Evolutionary conservation across 2,113 vertebrate genomes (phyloP), one percentile per base, ranked within the genome.

Genomic region (Cepphus grylle): DNA sequence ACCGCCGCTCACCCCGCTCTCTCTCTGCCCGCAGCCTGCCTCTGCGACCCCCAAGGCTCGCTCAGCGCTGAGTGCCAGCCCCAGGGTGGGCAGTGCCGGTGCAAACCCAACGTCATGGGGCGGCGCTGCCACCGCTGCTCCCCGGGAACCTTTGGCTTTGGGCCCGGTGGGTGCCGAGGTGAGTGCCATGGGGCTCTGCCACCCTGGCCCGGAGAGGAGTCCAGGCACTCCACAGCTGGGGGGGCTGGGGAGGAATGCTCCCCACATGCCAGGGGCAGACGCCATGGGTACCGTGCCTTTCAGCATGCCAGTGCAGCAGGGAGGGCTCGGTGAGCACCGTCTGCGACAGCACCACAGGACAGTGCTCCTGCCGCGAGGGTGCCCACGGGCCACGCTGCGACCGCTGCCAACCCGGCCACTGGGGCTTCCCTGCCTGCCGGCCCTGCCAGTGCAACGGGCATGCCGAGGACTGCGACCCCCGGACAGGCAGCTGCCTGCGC

Each of bases 401-500:
- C 73, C 98, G 97, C 45, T 99, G 99, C 93, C 99, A 99, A 94
- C 96, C 96, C 0, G 99, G 99, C n/a, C 98, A 99, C 97, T 99
- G 99, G 99, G 99, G 99, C 73, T 99, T 99, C 97, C 99, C 99
- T 1, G 92, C 86, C 91, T 99, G 99, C 97, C 98, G 94, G 56
- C 98, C 97, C 1, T 99, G 99, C 96, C 98, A 98, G 77, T 99
- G 99, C 93, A 99, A 99, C 0, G 99, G 99, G 21, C 99, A 99
- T 0, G 92, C 99, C 0, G 98, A 99, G 16, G 98, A 98, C 38
- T 99, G 99, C 0, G 98, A 99, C 63, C 97, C 98, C 53, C 98
- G 73, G 80, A 99, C 98, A 0, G 99, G 99, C 12, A 88, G 95
- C 72, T 99, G 99, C 96, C 91, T 99, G 94, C 95, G 81, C 97